These are phyloP conservation scores for Hermetia illucens DNA, from an alignment of 1,140 invertebrate species.

Conservation along the genomic window DNA sequence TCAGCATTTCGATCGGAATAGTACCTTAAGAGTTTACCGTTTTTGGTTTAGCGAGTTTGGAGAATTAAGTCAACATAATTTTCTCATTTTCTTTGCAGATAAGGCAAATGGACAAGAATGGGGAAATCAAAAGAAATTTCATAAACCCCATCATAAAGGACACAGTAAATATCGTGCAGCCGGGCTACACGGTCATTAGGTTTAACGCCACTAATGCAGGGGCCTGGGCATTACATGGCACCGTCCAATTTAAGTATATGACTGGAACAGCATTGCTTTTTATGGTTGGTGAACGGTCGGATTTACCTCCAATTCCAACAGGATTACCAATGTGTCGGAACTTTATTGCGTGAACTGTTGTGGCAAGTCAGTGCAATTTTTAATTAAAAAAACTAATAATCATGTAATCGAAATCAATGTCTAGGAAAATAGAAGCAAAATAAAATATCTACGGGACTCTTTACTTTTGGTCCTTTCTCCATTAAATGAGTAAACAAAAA, in stretches of 20 bases:
- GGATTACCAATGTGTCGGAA: constrained; percentile 56
- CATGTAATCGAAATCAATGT: too few relatives aligned
- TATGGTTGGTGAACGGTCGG: constrained; percentile 60
- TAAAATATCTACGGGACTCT: too few relatives aligned
- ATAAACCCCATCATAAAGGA: constrained; percentile 69
- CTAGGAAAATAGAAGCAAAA: too few relatives aligned
- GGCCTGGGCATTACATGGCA: constrained; percentile 78
- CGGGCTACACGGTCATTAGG: constrained; percentile 69
- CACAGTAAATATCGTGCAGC: constrained; percentile 79
- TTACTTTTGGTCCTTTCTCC: too few relatives aligned
- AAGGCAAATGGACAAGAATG: constrained; percentile 49
- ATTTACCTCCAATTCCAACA: constrained; percentile 50
- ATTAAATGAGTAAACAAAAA: too few relatives aligned
- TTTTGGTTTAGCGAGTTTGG: too few relatives aligned
- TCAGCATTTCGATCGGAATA: too few relatives aligned
- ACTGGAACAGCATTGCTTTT: constrained; percentile 79
- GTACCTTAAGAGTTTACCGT: too few relatives aligned
- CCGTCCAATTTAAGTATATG: constrained; percentile 81
- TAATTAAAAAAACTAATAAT: too few relatives aligned
- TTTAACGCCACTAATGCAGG: constrained; percentile 59
- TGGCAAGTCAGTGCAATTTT: too few relatives aligned
- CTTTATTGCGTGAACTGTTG: constrained; percentile 32
- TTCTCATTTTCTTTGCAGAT: constrained; percentile 28
- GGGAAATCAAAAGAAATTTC: constrained; percentile 57
- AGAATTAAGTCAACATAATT: constrained; percentile 5